Percentiles rank a stretch among this genome's conserved stretches.
Evolutionary conservation across 2,888 invertebrate species (phyloP).

Genomic region (Hemithea aestivaria): DNA sequence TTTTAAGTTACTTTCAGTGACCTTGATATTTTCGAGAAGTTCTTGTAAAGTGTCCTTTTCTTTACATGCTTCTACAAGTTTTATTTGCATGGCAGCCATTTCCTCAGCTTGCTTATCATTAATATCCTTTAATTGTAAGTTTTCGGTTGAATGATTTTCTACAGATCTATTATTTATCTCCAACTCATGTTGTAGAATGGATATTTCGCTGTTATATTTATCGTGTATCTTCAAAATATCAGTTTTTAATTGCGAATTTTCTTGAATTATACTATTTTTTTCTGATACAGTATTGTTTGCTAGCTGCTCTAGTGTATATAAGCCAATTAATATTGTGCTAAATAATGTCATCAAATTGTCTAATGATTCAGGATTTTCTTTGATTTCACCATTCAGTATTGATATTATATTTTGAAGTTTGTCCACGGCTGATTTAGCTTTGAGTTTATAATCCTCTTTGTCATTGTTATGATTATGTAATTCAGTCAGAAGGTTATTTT

Average conservation of each 20-base stretch:
- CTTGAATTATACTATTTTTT: constrained; percentile 31
- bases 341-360: constrained; percentile 42
- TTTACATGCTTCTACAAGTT: constrained; percentile 18
- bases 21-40: constrained; percentile 5
- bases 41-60: constrained; percentile 13
- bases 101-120: constrained; percentile 8
- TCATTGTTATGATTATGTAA: constrained; percentile 33
- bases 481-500: constrained; percentile 36
- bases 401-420: constrained; percentile 40
- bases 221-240: constrained; percentile 21
- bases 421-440: constrained; percentile 35
- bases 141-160: constrained; percentile 17
- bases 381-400: constrained; percentile 39
- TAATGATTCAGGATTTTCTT: constrained; percentile 39
- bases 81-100: constrained; percentile 13
- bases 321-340: constrained; percentile 34
- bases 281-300: constrained; percentile 34
- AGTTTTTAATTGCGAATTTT: constrained; percentile 26
- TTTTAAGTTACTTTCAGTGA: constrained; percentile 17
- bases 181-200: constrained; percentile 23
- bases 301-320: constrained; percentile 40
- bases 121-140: constrained; percentile 5
- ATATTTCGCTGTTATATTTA: constrained; percentile 22
- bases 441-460: constrained; percentile 35
- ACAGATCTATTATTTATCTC: constrained; percentile 20